Percentiles rank a stretch among this genome's conserved stretches.
phyloP scores from a whole-genome alignment of 2,113 vertebrate species.

The Pao palembangensis region DNA sequence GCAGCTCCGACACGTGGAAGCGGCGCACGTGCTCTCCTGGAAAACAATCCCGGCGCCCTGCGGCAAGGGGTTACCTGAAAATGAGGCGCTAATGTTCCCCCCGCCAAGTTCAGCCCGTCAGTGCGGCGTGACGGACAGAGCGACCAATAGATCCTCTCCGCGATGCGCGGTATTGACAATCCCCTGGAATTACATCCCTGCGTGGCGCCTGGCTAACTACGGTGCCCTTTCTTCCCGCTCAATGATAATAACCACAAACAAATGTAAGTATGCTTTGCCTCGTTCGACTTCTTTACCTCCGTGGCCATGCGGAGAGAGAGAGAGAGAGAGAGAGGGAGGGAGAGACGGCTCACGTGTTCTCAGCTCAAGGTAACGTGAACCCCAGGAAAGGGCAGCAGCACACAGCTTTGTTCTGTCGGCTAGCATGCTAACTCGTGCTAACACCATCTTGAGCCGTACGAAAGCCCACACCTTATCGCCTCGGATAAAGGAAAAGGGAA shows the following conservation, averaged over 20 bases:
- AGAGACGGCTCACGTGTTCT: background rate
- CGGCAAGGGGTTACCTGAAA: slow-evolving; percentile 40
- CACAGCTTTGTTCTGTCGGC: too few species aligned
- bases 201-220: slow-evolving; percentile 30
- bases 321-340: too few species aligned
- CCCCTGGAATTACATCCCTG: slow-evolving; percentile 19
- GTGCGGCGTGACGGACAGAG: slow-evolving; percentile 19
- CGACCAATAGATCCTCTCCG: slow-evolving; percentile 39
- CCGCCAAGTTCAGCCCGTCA: slow-evolving; percentile 4
- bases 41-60: slow-evolving; percentile 2
- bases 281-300: too few species aligned
- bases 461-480: too few species aligned
- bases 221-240: slow-evolving; percentile 38
- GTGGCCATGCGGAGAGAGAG: background rate
- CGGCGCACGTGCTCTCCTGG: slow-evolving; percentile 4
- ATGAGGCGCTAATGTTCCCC: slow-evolving; percentile 23
- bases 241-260: slow-evolving; percentile 35
- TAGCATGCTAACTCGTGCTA: too few species aligned
- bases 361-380: too few species aligned
- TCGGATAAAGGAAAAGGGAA: too few species aligned
- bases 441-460: too few species aligned
- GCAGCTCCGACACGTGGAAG: slow-evolving; percentile 13
- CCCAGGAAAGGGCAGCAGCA: too few species aligned
- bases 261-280: too few species aligned
- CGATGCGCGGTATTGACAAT: slow-evolving; percentile 38